Evolutionary conservation across 37 sponge, comb jelly and placozoan genomes (phyloP), one percentile per base, ranked within the genome.

Genomic region (Halisarca cf. caerulea): DNA sequence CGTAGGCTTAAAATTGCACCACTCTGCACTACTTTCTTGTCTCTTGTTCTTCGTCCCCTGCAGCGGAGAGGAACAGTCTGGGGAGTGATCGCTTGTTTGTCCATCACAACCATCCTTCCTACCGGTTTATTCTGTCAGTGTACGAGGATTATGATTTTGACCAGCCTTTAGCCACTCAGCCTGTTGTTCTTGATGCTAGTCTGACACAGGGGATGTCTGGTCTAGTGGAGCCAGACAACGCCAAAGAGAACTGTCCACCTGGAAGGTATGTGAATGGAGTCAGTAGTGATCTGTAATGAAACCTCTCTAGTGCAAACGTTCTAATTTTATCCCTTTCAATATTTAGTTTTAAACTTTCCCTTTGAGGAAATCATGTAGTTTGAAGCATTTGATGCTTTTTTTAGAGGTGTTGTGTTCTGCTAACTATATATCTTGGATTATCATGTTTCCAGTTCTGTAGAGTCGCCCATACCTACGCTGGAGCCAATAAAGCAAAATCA

Each of bases 41-140:
- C n/a, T n/a, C n/a, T n/a, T n/a, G n/a, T n/a, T n/a, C n/a, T n/a
- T n/a, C n/a, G n/a, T 34, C 28, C 59, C 69, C 2, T 85, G 32
- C 80, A 95, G 93, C 18, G 43, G 24, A 44, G 17, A 69, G 96
- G 71, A 95, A 95, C 82, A 90, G 91, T 60, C 57, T 80, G n/a
- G 96, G 96, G 17, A 60, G 42, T 59, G 89, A 93, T 77, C 35
- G 32, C 2, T 28, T 95, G 30, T 95, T 93, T 80, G 87, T 93
- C 3, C 81, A 91, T 68, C 78, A 82, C 1, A 21, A 57, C 34
- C 83, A 93, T 41, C 36, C 47, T 21, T 24, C 85, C 33, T 89
- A 82, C 51, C 59, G 87, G 21, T 84, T 86, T 44, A 35, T 89
- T 3, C 45, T 68, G 17, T n/a, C 84, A 15, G 59, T 95, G 35